Conservation (phyloP, 2,888 invertebrate species). For the Exocentrus adspersus region DNA sequence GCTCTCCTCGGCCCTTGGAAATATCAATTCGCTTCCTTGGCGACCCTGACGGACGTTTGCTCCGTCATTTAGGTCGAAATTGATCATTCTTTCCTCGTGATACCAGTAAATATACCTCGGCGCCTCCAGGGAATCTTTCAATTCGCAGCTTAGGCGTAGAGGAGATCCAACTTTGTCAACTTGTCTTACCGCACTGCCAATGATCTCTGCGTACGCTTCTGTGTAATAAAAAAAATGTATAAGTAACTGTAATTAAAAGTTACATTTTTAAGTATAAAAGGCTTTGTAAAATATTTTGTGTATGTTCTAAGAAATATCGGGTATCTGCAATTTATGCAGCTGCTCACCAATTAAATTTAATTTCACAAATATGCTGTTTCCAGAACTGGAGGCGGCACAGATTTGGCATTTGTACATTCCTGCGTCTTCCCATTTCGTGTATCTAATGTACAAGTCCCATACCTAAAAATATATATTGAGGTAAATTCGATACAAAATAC, state of each 20-base stretch:
- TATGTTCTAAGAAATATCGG: no score
- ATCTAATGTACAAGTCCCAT: conserved; percentile 74
- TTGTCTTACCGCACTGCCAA: conserved; percentile 66
- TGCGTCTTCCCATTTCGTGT: conserved; percentile 71
- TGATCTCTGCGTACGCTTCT: conserved; percentile 77
- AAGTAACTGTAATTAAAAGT: no score
- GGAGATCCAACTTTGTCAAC: conserved; percentile 67
- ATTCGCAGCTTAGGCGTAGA: conserved; percentile 75
- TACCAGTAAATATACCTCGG: conserved; percentile 85
- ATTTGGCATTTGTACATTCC: conserved; percentile 77
- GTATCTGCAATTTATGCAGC: no score
- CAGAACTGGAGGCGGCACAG: conserved; percentile 67
- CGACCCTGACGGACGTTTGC: conserved; percentile 65
- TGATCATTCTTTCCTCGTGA: conserved; percentile 86
- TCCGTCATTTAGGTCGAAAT: conserved; percentile 78
- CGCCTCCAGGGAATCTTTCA: conserved; percentile 74
- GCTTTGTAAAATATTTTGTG: no score
- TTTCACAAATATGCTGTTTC: conserved; percentile 70
- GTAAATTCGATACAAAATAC: no score
- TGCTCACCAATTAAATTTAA: conserved; percentile 73
- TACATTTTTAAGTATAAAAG: no score
- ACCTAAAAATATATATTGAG: no score
- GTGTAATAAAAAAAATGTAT: no score
- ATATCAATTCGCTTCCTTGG: conserved; percentile 65
- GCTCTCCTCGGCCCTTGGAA: conserved; percentile 66